Evolutionary conservation across 2,113 vertebrate genomes (phyloP).

Genomic region (Circaetus cinerascens): DNA sequence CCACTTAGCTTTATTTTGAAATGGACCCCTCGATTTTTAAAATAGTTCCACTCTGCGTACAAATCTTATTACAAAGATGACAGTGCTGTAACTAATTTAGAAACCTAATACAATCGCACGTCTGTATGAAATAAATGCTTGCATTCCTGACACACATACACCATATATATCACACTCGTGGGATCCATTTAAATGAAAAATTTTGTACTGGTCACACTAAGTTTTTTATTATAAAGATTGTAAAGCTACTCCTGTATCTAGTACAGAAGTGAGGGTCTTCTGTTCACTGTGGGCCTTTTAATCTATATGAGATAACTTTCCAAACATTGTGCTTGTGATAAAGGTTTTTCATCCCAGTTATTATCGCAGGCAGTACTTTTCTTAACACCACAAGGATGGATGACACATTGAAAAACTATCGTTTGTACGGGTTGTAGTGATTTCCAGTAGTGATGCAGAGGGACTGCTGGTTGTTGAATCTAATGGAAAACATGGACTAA

Average conservation of each 20-base stretch:
- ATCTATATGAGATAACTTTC: not conserved
- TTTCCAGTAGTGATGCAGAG: not conserved
- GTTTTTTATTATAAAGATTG: constrained; percentile 20
- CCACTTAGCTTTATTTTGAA: not conserved
- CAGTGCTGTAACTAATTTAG: constrained; percentile 10
- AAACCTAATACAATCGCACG: not conserved
- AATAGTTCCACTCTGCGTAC: not conserved
- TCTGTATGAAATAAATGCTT: not conserved
- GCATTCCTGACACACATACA: not conserved
- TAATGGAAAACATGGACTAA: not conserved
- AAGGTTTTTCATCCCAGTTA: not conserved
- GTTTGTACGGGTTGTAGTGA: not conserved
- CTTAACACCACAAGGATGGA: not conserved
- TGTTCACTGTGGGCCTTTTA: not conserved
- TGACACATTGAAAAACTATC: not conserved
- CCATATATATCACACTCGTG: not conserved
- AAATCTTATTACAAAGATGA: not conserved
- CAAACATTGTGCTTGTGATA: not conserved
- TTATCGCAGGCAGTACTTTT: not conserved
- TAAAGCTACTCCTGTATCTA: not conserved
- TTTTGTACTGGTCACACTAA: not conserved
- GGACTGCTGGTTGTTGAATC: not conserved
- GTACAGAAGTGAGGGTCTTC: not conserved
- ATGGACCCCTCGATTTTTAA: not conserved
- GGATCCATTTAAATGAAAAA: constrained; percentile 3